Percentiles rank a stretch among this genome's conserved stretches.
Conservation (phyloP, 35 echinoderm and acorn worm genomes). For the Lytechinus pictus region DNA sequence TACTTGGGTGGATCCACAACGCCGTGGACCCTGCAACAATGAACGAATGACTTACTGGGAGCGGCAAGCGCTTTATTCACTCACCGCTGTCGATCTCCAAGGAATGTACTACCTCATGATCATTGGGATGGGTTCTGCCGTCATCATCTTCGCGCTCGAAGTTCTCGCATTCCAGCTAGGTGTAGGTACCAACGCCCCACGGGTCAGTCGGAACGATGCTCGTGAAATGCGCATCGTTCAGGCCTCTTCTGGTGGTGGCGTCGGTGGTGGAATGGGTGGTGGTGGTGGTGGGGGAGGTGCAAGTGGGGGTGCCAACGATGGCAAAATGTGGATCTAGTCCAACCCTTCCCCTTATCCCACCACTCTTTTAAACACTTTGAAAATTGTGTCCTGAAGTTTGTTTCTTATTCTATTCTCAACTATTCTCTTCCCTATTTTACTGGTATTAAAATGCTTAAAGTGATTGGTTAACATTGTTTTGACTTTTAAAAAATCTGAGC, state of each 20-base stretch:
- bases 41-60: slow-evolving; percentile 59
- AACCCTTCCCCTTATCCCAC: not conserved
- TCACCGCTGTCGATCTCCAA: slow-evolving; percentile 81
- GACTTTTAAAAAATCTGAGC: too few species aligned
- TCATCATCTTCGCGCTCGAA: slow-evolving; percentile 79
- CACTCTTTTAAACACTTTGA: not conserved
- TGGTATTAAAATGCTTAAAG: not conserved
- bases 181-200: slow-evolving; percentile 43
- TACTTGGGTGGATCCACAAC: slow-evolving; percentile 80
- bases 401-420: not conserved
- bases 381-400: not conserved
- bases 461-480: too few species aligned
- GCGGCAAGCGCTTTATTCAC: slow-evolving; percentile 75
- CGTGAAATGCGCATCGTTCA: slow-evolving; percentile 58
- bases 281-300: not conserved
- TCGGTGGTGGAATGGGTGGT: not conserved
- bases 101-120: slow-evolving; percentile 86
- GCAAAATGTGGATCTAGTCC: slow-evolving; percentile 85
- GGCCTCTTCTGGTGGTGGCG: not conserved
- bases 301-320: slow-evolving; percentile 59
- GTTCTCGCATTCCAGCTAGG: slow-evolving; percentile 82
- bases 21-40: slow-evolving; percentile 66
- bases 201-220: slow-evolving; percentile 9
- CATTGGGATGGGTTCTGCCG: slow-evolving; percentile 71
- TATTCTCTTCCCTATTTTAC: not conserved